Evolutionary conservation across 2,113 vertebrate species (phyloP), one percentile per base, ranked within the genome.

Genomic region (Rhizomys pruinosus): DNA sequence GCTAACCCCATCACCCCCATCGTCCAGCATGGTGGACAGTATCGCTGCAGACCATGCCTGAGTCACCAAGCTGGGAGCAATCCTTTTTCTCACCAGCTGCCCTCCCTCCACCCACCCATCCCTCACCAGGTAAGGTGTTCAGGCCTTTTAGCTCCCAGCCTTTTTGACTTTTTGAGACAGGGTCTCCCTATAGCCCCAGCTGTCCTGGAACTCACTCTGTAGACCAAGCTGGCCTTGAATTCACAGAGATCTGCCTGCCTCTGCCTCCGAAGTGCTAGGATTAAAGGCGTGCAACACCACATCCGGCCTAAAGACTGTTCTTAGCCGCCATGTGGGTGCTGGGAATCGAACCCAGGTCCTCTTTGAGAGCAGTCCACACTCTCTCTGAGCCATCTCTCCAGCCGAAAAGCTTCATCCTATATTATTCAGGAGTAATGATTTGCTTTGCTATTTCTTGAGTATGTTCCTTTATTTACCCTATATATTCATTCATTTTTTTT

Each of bases 371-470:
- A n/a, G n/a, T n/a, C n/a, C n/a, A n/a, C n/a, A n/a, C n/a, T n/a
- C n/a, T n/a, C n/a, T n/a, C n/a, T n/a, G n/a, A n/a, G n/a, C n/a
- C n/a, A n/a, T n/a, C n/a, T n/a, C n/a, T n/a, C n/a, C n/a, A n/a
- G n/a, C n/a, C n/a, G n/a, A n/a, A 80, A 80, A 72, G 44, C 55
- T n/a, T 34, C 64, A 34, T 89, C 39, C 79, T 79, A 84, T 78
- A n/a, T 37, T 39, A 59, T 74, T 25, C 42, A 90, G 6, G 27
- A 73, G 72, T 23, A 81, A 71, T 25, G 69, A 0, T 22, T 66
- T 74, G 17, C 61, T 39, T n/a, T 88, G n/a, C n/a, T 66, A 29
- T 92, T 68, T 94, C 42, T 85, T 44, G 90, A 92, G 73, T 66
- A 17, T 74, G 0, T 91, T 84, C 27, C n/a, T 8, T 88, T 85